Evolutionary conservation across 2,888 invertebrate species (phyloP).

Genomic region (Beris morrisii): DNA sequence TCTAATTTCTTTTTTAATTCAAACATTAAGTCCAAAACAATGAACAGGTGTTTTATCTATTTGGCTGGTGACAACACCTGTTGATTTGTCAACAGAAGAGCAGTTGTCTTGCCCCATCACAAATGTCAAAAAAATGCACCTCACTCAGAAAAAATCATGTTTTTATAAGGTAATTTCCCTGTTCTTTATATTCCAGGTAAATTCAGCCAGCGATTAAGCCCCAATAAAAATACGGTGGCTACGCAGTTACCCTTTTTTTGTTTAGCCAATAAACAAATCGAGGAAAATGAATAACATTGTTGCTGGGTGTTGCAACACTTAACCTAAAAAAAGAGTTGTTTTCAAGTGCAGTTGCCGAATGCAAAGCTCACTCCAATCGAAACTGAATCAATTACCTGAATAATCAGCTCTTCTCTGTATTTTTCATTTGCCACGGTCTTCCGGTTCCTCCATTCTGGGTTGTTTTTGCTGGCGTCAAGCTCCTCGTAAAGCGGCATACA

Average conservation of each 20-base stretch:
- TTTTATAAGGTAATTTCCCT: no score
- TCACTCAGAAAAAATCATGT: no score
- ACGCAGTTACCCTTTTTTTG: no score
- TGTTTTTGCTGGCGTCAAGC: conserved; percentile 48
- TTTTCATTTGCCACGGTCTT: conserved; percentile 48
- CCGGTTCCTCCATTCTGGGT: conserved; percentile 39
- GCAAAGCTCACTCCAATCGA: not conserved
- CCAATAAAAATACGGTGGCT: no score
- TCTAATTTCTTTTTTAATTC: no score
- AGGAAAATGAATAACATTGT: no score
- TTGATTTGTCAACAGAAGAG: conserved; percentile 24
- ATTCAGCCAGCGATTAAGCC: no score
- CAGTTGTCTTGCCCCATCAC: no score
- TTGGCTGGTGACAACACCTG: conserved; percentile 11
- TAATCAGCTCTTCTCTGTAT: conserved; percentile 54
- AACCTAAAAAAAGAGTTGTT: not conserved
- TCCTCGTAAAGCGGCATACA: conserved; percentile 41
- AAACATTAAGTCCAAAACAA: no score
- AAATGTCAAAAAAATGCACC: no score
- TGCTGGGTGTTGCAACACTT: not conserved
- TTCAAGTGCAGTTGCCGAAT: not conserved
- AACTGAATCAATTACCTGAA: conserved; percentile 48
- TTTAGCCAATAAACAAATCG: no score
- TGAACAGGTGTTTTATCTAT: not conserved
- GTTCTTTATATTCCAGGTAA: no score